Evolutionary conservation across 2,888 invertebrate genomes (phyloP).

Genomic region (Synanthedon vespiformis): DNA sequence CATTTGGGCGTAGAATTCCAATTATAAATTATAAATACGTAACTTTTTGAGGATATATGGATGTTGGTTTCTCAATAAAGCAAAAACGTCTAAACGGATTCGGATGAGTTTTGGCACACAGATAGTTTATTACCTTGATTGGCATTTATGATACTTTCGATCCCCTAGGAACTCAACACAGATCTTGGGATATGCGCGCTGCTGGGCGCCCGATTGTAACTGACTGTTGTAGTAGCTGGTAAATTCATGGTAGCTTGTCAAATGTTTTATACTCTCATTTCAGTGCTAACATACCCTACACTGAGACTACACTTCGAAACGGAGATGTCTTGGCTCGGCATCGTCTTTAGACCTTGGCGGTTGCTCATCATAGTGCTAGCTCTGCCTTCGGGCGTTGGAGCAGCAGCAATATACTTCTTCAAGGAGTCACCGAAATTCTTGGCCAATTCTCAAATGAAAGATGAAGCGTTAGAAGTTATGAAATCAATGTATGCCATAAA

Average conservation of each 20-base stretch:
- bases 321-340: constrained; percentile 47
- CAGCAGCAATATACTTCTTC: constrained; percentile 68
- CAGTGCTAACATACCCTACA: constrained; percentile 76
- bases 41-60: no score
- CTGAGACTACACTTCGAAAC: constrained; percentile 66
- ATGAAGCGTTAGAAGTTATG: constrained; percentile 69
- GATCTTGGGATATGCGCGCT: no score
- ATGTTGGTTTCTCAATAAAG: no score
- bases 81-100: no score
- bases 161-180: no score
- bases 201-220: no score
- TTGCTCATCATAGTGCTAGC: constrained; percentile 71
- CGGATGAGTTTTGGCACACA: no score
- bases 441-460: constrained; percentile 71
- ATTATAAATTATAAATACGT: no score
- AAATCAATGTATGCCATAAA: constrained; percentile 44
- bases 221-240: no score
- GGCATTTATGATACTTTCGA: no score
- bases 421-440: constrained; percentile 86
- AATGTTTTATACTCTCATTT: constrained; percentile 9
- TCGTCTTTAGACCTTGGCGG: constrained; percentile 80
- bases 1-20: no score
- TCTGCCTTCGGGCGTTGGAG: constrained; percentile 61
- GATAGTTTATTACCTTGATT: no score
- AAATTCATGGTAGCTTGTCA: neutral